Evolutionary conservation across 2,888 invertebrate genomes (phyloP), one percentile per base, ranked within the genome.

Genomic region (Meganola albula): DNA sequence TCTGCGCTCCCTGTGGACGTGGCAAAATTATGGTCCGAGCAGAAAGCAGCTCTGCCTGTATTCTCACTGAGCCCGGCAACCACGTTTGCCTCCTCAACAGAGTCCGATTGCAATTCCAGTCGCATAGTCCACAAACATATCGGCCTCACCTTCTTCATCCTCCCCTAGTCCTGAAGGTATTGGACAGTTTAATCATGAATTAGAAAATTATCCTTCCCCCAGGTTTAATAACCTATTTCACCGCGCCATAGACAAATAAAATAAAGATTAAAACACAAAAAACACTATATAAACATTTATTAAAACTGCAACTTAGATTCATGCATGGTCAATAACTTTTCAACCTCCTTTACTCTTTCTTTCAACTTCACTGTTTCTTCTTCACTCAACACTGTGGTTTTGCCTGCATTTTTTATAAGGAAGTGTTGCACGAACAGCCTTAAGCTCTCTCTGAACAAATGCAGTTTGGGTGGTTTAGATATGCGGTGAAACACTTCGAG

Each of bases 391-490:
- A 78, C 58, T 2, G 48, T 62, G 4, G 68, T 70, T 12, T 84
- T 83, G 9, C 82, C 77, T 2, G 88, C 88, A 2, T 89, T 78
- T 53, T 90, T 90, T 2, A 96, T 63, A 11, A 97, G 72, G 56
- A 97, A 97, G 71, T 96, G 96, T 62, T 92, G 92, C 63, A 97
- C 91, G 63, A 97, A 97, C 5, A 97, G 74, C 24, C 92, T 84
- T 2, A 97, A 74, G 48, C 95, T 93, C 64, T 96, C 96, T 32
- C 94, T 89, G 50, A 97, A 93, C 58, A 92, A 87, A 60, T 91
- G 90, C 6, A 97, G 79, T 65, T 95, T 93, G 0, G 91, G 87
- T 0, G 93, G 89, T 33, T 89, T 88, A 0, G 93, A 88, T 29
- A 96, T 89, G 7, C 93, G 88, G 30, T 90, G 86, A 72, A 97